Evolutionary conservation across 2,797 vertebrate species (phyloP).

Genomic region (Neosilurus mollespiculum): DNA sequence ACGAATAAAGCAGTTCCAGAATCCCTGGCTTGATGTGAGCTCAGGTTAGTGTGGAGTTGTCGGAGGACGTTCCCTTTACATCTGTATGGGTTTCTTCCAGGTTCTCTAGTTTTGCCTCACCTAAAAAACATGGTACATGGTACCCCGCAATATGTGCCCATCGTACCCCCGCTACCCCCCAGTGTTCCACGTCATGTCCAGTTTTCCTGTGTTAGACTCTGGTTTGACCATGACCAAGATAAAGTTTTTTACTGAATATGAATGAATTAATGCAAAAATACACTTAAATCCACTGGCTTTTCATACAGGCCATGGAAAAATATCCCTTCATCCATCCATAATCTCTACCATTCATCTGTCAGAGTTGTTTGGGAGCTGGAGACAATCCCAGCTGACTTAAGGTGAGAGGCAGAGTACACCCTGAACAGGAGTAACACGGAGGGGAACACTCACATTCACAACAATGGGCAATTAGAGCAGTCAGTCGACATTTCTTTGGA

Average conservation of each 20-base stretch:
- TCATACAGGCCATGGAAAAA: not conserved
- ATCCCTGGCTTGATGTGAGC: not conserved
- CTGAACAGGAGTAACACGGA: no score
- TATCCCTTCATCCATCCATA: no score
- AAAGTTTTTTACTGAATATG: not conserved
- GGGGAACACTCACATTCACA: no score
- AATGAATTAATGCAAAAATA: not conserved
- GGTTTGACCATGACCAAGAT: not conserved
- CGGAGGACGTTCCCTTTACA: not conserved
- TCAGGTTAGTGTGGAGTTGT: not conserved
- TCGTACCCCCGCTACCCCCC: no score
- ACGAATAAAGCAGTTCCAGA: not conserved
- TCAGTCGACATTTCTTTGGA: no score
- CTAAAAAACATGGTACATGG: not conserved
- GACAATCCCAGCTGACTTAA: no score
- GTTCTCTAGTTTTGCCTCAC: not conserved
- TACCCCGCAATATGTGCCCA: no score
- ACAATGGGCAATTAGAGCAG: no score
- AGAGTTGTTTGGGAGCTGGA: no score
- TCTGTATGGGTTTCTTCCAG: not conserved
- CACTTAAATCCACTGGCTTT: not conserved
- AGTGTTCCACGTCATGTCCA: not conserved
- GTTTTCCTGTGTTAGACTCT: not conserved
- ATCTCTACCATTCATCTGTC: no score
- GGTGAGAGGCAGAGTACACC: no score